Conservation (phyloP, 2,888 invertebrate species). For the Mythimna pallens region DNA sequence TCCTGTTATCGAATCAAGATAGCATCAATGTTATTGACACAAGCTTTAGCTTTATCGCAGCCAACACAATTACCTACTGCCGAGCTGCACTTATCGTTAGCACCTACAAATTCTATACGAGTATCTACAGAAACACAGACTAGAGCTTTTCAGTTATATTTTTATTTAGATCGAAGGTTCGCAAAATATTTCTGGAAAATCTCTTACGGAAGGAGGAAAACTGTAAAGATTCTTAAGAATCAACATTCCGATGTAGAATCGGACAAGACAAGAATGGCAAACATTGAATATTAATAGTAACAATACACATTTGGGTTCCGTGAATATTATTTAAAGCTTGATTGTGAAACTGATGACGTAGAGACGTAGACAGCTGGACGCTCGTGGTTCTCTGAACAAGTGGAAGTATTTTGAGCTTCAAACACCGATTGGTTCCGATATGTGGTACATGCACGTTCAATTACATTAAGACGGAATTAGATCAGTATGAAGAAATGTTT, state of each 20-base stretch:
- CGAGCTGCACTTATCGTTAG: constrained; percentile 38
- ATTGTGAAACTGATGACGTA: constrained; percentile 75
- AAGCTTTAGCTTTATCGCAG: constrained; percentile 44
- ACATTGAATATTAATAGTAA: constrained; percentile 41
- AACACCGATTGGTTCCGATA: constrained; percentile 58
- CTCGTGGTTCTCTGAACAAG: constrained; percentile 67
- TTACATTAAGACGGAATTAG: constrained; percentile 53
- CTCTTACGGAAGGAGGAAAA: constrained; percentile 28
- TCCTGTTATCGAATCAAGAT: constrained; percentile 45
- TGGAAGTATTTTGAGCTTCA: constrained; percentile 74
- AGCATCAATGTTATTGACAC: constrained; percentile 50
- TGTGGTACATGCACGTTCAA: constrained; percentile 32
- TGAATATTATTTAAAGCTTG: constrained; percentile 60
- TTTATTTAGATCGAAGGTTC: constrained; percentile 29
- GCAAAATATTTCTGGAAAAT: constrained; percentile 31
- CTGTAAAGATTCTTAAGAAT: constrained; percentile 43
- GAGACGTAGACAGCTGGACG: constrained; percentile 75
- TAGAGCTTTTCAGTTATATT: constrained; percentile 14
- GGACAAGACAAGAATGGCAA: constrained; percentile 30
- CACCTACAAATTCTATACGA: constrained; percentile 33
- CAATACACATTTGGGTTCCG: constrained; percentile 47
- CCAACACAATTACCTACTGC: constrained; percentile 36
- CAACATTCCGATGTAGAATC: constrained; percentile 35
- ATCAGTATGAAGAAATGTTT: constrained; percentile 44
- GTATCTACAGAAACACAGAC: constrained; percentile 17